Percentiles rank a stretch among this genome's conserved stretches.
phyloP scores from a whole-genome alignment of 2,797 vertebrate genomes.

The Champsocephalus gunnari region DNA sequence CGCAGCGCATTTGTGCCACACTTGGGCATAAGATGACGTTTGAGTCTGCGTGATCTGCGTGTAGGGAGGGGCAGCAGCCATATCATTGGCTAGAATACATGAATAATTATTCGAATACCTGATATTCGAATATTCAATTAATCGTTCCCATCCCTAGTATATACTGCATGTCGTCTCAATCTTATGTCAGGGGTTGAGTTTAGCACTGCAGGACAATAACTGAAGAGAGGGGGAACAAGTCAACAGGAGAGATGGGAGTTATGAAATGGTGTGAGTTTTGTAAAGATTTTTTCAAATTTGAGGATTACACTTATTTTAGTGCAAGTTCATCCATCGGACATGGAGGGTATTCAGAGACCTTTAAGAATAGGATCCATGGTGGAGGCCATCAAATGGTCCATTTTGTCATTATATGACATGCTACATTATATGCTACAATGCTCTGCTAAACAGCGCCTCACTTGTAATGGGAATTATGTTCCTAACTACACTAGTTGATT shows the following conservation, averaged over 20 bases:
- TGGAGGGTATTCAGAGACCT: slow-evolving; percentile 6
- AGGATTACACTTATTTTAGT: background rate
- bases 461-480: slow-evolving; percentile 12
- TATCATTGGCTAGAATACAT: too few relatives aligned
- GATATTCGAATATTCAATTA: too few relatives aligned
- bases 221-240: slow-evolving; percentile 49
- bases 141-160: slow-evolving; percentile 1
- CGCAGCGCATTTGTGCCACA: too few relatives aligned
- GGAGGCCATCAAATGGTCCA: slow-evolving; percentile 38
- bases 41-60: too few relatives aligned
- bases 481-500: background rate
- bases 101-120: too few relatives aligned
- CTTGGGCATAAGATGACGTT: too few relatives aligned
- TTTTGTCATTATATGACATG: slow-evolving; percentile 44
- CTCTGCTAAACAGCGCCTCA: slow-evolving; percentile 13
- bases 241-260: slow-evolving; percentile 40
- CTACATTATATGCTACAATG: slow-evolving; percentile 33
- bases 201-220: slow-evolving; percentile 50
- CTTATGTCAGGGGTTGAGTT: slow-evolving; percentile 57
- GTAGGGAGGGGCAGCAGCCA: too few relatives aligned
- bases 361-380: slow-evolving; percentile 8
- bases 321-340: slow-evolving; percentile 5
- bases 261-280: slow-evolving; percentile 14
- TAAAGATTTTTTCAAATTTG: background rate
- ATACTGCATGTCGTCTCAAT: slow-evolving; percentile 55